Conservation (phyloP, 2,888 invertebrate species). For the Archips crataeganus region DNA sequence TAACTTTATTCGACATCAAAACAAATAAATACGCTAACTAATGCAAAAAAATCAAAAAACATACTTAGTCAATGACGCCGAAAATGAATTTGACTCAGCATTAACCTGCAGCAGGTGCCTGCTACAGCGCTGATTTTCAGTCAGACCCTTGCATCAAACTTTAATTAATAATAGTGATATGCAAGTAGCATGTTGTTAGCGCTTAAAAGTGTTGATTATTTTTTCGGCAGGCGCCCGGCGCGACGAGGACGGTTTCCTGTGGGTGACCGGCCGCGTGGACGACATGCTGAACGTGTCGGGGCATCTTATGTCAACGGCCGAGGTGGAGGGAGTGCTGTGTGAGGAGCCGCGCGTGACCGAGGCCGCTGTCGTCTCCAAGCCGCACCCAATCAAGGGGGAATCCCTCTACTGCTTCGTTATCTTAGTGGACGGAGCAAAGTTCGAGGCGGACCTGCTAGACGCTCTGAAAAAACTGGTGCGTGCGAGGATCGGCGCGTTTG, state of each 20-base stretch:
- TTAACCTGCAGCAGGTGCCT: too few species aligned
- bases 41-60: too few species aligned
- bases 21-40: too few species aligned
- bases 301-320: slow-evolving; percentile 98
- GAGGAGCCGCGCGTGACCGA: slow-evolving; percentile 94
- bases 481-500: slow-evolving; percentile 97
- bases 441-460: slow-evolving; percentile 89
- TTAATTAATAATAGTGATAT: too few species aligned
- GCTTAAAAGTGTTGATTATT: neutral
- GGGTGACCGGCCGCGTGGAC: slow-evolving; percentile 98
- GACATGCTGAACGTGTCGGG: slow-evolving; percentile 99
- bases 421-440: slow-evolving; percentile 91
- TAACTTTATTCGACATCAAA: too few species aligned
- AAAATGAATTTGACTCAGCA: too few species aligned
- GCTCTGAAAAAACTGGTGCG: slow-evolving; percentile 93
- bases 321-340: slow-evolving; percentile 93
- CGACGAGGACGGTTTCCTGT: slow-evolving; percentile 97
- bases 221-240: slow-evolving; percentile 90
- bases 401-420: slow-evolving; percentile 99
- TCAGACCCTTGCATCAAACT: too few species aligned
- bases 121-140: too few species aligned
- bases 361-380: slow-evolving; percentile 97
- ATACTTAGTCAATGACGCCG: too few species aligned
- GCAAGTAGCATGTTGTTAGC: neutral
- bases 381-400: slow-evolving; percentile 98